Percentiles rank a stretch among this genome's conserved stretches.
phyloP scores from a whole-genome alignment of 2,797 vertebrate species.

The Poliocrania exsul region DNA sequence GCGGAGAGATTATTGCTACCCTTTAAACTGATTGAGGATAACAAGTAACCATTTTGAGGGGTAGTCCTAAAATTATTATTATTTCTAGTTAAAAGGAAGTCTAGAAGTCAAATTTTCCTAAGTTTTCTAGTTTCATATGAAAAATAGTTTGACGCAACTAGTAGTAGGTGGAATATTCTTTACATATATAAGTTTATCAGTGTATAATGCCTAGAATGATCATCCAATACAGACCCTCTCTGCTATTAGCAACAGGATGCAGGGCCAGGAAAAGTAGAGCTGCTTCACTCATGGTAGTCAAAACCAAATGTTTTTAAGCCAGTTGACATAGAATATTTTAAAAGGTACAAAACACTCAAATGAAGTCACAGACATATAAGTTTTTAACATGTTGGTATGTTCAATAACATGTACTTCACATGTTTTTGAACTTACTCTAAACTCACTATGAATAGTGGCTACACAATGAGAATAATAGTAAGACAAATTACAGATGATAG shows the following conservation, averaged over 20 bases:
- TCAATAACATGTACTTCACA: not conserved
- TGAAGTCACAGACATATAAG: not conserved
- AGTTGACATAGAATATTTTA: not conserved
- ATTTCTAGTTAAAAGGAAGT: slow-evolving; percentile 3
- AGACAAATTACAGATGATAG: not conserved
- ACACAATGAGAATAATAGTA: not conserved
- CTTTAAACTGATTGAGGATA: slow-evolving; percentile 29
- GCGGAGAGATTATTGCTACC: slow-evolving; percentile 54
- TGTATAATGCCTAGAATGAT: not conserved
- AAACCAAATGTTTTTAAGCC: not conserved
- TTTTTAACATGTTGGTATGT: not conserved
- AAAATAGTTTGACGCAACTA: not conserved
- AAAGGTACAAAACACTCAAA: not conserved
- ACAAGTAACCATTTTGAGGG: slow-evolving; percentile 55
- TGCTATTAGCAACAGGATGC: not conserved
- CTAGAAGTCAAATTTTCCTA: not conserved
- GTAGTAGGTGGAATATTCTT: not conserved
- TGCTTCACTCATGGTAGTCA: not conserved
- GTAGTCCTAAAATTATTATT: not conserved
- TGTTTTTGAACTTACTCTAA: not conserved
- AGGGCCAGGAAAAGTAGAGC: not conserved
- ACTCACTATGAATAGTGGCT: not conserved
- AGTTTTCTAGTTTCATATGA: not conserved
- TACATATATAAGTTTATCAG: not conserved
- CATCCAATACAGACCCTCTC: not conserved